Evolutionary conservation across 2,888 invertebrate species (phyloP), one percentile per base, ranked within the genome.

Genomic region (Esperia sulphurella): DNA sequence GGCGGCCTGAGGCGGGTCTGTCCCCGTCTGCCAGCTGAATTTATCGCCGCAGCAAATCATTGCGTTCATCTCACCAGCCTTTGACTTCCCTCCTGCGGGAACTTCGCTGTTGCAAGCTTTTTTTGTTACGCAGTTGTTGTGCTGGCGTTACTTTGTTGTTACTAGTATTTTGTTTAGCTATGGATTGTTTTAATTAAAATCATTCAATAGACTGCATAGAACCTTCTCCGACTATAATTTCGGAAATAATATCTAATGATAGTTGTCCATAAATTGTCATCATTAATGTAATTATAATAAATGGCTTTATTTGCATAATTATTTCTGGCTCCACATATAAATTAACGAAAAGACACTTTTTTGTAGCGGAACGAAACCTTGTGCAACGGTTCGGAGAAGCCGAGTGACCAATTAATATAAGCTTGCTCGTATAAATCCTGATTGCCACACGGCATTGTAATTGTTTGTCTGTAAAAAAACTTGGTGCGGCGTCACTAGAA

Each of bases 31-130:
- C 63, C 63, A 59, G 62, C 54, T 64, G 70, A 71, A 83, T 83
- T 85, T 84, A 84, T 83, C 69, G 77, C 71, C 59, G 65, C 69
- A 58, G 79, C 83, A 82, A 83, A 84, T 83, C 82, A 84, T 79
- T 79, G 73, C 73, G 70, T 72, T 76, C 79, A 72, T 76, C 75
- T 75, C 66, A 66, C 62, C 65, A 60, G 53, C 50, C 55, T 58
- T 57, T 52, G 52, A 63, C 60, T 66, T 61, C 64, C 56, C 58
- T 58, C 55, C 58, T 54, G 51, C 49, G 14, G 51, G 29, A 48
- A 45, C 48, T 39, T 33, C 35, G 40, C 40, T 45, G 42, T 46
- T 8, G 8, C 29, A 5, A 30, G 14, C 30, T 13, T 9, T 28
- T 7, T 35, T 8, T 33, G n/a, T 8, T n/a, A n/a, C n/a, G n/a